A percentile compares a stretch with the other conserved stretches of the same genome.
phyloP scores from a whole-genome alignment of 1,140 invertebrate species.

The Matsumurasca onukii region DNA sequence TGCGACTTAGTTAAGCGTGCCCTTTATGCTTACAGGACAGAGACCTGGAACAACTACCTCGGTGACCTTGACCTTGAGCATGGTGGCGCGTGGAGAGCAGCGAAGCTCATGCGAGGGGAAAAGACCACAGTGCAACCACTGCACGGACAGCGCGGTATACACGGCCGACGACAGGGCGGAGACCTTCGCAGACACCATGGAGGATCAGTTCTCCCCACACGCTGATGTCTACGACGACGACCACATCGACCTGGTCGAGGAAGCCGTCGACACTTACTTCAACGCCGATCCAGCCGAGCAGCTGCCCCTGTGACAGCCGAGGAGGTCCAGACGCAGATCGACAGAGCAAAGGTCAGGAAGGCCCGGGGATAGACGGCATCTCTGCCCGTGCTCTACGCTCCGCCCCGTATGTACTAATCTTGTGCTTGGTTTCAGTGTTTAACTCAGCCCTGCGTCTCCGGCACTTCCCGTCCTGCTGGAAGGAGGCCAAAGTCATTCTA shows the following conservation, averaged over 20 bases:
- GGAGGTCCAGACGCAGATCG: neutral
- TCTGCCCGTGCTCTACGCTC: slow-evolving; percentile 40
- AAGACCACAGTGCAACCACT: neutral
- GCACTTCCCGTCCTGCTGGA: too few species aligned
- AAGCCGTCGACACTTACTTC: neutral
- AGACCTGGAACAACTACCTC: neutral
- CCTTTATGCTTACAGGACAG: neutral
- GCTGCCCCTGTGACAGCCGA: neutral
- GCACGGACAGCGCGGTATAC: neutral
- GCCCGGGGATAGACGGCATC: slow-evolving; percentile 28
- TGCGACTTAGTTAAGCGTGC: neutral
- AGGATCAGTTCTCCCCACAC: neutral
- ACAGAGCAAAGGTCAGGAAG: neutral
- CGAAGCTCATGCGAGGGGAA: neutral
- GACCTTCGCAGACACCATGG: neutral
- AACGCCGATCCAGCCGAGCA: neutral
- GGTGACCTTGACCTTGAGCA: neutral
- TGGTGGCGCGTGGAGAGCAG: neutral
- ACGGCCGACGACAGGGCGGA: neutral
- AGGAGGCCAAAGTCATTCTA: too few species aligned
- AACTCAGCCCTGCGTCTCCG: too few species aligned
- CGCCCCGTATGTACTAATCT: slow-evolving; percentile 42
- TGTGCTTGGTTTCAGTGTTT: too few species aligned
- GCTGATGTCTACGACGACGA: neutral
- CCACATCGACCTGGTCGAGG: neutral